phyloP scores from a whole-genome alignment of 1,140 invertebrate species.

The Drusus annulatus region DNA sequence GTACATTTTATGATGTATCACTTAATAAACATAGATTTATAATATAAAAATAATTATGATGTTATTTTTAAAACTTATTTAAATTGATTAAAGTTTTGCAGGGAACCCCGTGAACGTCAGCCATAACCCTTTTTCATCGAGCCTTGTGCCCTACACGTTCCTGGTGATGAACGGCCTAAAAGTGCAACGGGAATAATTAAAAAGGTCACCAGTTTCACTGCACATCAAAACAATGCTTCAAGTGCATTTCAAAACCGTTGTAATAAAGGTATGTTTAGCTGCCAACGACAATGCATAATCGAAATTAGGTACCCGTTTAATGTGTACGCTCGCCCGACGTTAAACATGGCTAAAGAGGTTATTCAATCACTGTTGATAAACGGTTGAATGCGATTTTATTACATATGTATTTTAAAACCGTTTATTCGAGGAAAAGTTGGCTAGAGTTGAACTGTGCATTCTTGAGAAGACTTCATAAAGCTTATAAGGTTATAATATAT shows the following conservation, averaged over 20 bases:
- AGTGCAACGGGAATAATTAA: constrained; percentile 39
- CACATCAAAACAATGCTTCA: not conserved
- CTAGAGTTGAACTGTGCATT: too few species aligned
- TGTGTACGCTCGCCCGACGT: not conserved
- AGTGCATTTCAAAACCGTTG: constrained; percentile 1
- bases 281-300: not conserved
- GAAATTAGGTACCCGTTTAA: not conserved
- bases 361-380: not conserved
- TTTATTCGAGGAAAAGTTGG: too few species aligned
- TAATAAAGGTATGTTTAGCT: not conserved
- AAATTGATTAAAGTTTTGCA: too few species aligned
- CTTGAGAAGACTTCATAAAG: too few species aligned
- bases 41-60: too few species aligned
- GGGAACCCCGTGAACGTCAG: too few species aligned
- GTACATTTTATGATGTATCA: too few species aligned
- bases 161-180: not conserved
- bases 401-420: too few species aligned
- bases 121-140: not conserved
- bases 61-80: too few species aligned
- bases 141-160: constrained; percentile 10
- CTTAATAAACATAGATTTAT: too few species aligned
- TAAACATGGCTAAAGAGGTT: not conserved
- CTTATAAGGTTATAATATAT: too few species aligned
- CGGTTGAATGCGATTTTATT: too few species aligned
- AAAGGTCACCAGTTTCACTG: constrained; percentile 29